Conservation (phyloP, 92 coral and sea anemone genomes). For the Nematostella vectensis region DNA sequence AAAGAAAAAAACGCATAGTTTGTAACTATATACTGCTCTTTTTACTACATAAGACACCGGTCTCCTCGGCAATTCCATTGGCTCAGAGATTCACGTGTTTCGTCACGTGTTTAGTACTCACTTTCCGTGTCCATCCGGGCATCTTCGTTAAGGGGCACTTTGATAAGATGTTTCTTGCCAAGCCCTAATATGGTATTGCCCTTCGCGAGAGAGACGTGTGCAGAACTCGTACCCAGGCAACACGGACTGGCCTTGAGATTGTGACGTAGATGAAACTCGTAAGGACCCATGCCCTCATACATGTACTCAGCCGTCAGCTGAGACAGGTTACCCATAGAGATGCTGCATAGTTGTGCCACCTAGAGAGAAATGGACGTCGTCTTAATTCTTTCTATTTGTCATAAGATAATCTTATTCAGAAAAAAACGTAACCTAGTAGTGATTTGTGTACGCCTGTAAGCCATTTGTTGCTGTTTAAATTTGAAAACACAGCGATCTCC, state of each 20-base stretch:
- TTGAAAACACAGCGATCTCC: no score
- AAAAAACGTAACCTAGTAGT: no score
- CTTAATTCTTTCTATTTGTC: neutral
- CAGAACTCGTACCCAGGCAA: constrained; percentile 54
- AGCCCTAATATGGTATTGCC: constrained; percentile 72
- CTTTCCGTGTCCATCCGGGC: constrained; percentile 59
- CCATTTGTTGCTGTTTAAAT: no score
- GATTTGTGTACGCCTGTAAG: no score
- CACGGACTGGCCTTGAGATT: constrained; percentile 50
- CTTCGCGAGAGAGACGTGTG: constrained; percentile 72
- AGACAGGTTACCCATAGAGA: constrained; percentile 21
- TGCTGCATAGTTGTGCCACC: constrained; percentile 11
- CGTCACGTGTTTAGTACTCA: no score
- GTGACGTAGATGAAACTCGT: constrained; percentile 44
- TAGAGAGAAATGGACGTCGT: neutral
- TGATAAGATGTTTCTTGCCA: constrained; percentile 58
- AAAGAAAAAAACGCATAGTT: no score
- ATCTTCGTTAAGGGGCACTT: constrained; percentile 48
- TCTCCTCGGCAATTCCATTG: no score
- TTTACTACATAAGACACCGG: no score
- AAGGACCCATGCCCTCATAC: constrained; percentile 55
- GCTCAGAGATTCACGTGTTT: no score
- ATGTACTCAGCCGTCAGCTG: constrained; percentile 37
- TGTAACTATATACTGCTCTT: no score
- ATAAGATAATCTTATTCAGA: no score